phyloP scores from a whole-genome alignment of 2,113 vertebrate genomes.

The Urocolius indicus region DNA sequence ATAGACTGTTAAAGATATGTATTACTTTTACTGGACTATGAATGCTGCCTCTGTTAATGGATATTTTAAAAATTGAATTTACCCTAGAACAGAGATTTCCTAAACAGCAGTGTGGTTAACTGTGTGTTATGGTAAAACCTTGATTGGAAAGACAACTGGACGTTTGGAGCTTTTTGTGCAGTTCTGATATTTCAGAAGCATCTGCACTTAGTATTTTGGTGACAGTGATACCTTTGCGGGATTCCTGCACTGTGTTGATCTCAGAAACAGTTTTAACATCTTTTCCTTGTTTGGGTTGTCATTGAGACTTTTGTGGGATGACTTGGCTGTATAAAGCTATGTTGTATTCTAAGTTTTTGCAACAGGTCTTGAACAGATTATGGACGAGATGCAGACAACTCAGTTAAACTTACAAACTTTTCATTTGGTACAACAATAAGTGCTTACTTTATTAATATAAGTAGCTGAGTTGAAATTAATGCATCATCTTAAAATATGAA shows the following conservation, averaged over 20 bases:
- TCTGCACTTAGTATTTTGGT: not conserved
- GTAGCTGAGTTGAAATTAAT: not conserved
- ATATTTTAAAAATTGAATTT: not conserved
- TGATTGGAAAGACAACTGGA: not conserved
- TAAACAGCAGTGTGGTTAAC: not conserved
- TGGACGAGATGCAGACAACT: not conserved
- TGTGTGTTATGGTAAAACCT: not conserved
- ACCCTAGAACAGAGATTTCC: not conserved
- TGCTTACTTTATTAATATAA: not conserved
- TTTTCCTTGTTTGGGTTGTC: not conserved
- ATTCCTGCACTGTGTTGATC: not conserved
- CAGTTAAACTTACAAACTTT: not conserved
- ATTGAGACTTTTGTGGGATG: not conserved
- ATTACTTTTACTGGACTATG: not conserved
- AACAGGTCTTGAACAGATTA: not conserved
- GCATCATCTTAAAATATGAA: not conserved
- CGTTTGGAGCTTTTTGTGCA: not conserved
- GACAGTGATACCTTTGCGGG: not conserved
- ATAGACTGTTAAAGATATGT: not conserved
- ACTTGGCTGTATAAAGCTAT: not conserved
- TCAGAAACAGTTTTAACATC: not conserved
- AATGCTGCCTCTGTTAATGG: not conserved
- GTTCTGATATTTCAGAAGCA: not conserved
- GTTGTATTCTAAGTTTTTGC: not conserved
- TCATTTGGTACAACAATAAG: not conserved